A percentile compares a stretch with the other conserved stretches of the same genome.
Conservation (phyloP, 2,888 invertebrate species). For the Trichogramma dendrolimi region DNA sequence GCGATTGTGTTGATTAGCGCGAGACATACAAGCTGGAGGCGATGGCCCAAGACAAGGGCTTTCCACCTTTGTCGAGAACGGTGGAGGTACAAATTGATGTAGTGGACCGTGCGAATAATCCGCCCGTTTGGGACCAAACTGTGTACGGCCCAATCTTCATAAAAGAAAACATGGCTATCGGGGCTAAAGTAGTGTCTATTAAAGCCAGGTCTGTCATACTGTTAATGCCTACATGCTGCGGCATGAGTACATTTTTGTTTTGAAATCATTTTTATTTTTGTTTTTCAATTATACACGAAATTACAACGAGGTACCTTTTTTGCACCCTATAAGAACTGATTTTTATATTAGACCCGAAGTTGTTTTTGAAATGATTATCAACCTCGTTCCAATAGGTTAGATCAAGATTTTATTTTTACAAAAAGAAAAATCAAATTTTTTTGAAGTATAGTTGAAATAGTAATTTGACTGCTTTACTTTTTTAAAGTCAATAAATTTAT, state of each 20-base stretch:
- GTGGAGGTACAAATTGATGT: slow-evolving; percentile 98
- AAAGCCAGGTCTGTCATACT: slow-evolving; percentile 90
- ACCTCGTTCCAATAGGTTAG: too few relatives aligned
- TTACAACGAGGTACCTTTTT: background rate
- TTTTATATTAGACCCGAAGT: too few relatives aligned
- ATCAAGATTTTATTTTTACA: too few relatives aligned
- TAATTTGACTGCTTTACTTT: too few relatives aligned
- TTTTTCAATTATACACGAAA: background rate
- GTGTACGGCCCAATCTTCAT: slow-evolving; percentile 96
- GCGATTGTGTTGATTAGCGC: slow-evolving; percentile 62
- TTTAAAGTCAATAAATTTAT: too few relatives aligned
- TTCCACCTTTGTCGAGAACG: slow-evolving; percentile 89
- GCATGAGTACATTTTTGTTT: slow-evolving; percentile 7
- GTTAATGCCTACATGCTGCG: slow-evolving; percentile 17
- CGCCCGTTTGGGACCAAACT: slow-evolving; percentile 93
- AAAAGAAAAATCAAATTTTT: too few relatives aligned
- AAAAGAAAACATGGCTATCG: slow-evolving; percentile 96
- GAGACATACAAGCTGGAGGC: slow-evolving; percentile 98
- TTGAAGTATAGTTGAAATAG: too few relatives aligned
- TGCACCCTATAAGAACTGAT: too few relatives aligned
- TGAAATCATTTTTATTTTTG: background rate
- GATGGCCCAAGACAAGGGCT: slow-evolving; percentile 97
- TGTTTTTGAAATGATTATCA: too few relatives aligned
- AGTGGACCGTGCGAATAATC: slow-evolving; percentile 97
- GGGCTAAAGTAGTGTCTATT: slow-evolving; percentile 95